These are phyloP conservation scores for Atractosteus spatula DNA, from an alignment of 2,113 vertebrate species.

Conservation along the genomic window DNA sequence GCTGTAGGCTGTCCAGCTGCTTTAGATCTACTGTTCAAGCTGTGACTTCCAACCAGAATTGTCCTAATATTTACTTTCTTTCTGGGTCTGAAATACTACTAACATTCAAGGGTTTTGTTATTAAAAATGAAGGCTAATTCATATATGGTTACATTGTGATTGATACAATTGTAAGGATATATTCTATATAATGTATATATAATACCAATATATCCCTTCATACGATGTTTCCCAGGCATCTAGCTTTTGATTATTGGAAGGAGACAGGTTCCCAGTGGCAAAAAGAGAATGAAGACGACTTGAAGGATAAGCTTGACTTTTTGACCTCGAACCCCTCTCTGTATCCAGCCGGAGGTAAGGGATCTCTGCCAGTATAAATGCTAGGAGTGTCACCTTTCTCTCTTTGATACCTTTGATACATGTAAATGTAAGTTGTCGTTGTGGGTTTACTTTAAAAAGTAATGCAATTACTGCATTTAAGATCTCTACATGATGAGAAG, in stretches of 20 bases:
- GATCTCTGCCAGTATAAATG: not conserved
- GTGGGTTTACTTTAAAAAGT: not conserved
- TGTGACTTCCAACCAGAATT: no score
- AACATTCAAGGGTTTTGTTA: no score
- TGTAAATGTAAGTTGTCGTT: not conserved
- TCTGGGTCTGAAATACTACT: no score
- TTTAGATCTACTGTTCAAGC: no score
- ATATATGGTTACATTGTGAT: no score
- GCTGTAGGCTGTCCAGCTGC: no score
- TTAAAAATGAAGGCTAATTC: no score
- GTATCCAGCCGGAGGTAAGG: constrained; percentile 81
- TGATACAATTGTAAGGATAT: no score
- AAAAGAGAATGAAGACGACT: constrained; percentile 86
- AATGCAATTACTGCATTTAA: no score
- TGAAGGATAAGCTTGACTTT: constrained; percentile 96
- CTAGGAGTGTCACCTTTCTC: not conserved
- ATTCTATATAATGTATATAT: no score
- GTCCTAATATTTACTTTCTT: no score
- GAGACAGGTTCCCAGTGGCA: constrained; percentile 88
- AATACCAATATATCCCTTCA: not conserved
- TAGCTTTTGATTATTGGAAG: constrained; percentile 79
- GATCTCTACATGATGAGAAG: no score
- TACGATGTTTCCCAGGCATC: constrained; percentile 55
- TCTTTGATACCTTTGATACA: not conserved
- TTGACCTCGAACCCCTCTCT: constrained; percentile 58